Base-by-base conservation (phyloP, 2,888 invertebrate species). In the Noctua janthe region DNA sequence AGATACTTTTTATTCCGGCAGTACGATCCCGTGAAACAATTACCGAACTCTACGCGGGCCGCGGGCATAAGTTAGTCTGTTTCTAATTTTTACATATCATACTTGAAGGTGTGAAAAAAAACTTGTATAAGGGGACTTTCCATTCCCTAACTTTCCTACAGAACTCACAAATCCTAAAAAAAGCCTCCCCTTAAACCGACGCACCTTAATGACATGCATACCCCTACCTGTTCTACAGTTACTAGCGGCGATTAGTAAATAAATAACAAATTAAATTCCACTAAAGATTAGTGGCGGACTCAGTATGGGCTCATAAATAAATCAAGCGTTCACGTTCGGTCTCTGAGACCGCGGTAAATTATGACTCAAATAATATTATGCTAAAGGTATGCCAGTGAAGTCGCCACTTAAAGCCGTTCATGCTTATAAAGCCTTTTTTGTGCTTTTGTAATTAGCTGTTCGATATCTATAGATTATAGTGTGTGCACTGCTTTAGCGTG, bases 191-290 rank as follows among this genome's bases (percentile, higher is more conserved):
- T 84, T 87, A 84, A 84, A 79, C 49, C 39, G 23, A 73, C 62
- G 74, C 76, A 67, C 67, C 56, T 71, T 90, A 92, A 91, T 89
- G 86, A 90, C 91, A 93, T 91, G 88, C 90, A 92, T 89, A 91
- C 90, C 91, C 91, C 91, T 92, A 92, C 94, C 92, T 91, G 92
- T 90, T 90, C 87, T 82, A 86, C 81, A 90, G 91, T 89, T 90
- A 91, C 92, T 89, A 91, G 89, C 91, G 91, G 91, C 94, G 94
- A 95, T 95, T 94, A 95, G 94, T 95, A 95, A 96, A 95, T 95
- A 96, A 96, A 95, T 95, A 95, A 94, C 95, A 94, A 96, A 96
- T 96, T 96, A 96, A 96, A 96, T 95, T 95, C 95, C 95, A 94
- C 91, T 95, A 94, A 95, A 96, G 96, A 96, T 96, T 96, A 96